Conservation (phyloP, 2,797 vertebrate genomes). For the Tapera naevia region DNA sequence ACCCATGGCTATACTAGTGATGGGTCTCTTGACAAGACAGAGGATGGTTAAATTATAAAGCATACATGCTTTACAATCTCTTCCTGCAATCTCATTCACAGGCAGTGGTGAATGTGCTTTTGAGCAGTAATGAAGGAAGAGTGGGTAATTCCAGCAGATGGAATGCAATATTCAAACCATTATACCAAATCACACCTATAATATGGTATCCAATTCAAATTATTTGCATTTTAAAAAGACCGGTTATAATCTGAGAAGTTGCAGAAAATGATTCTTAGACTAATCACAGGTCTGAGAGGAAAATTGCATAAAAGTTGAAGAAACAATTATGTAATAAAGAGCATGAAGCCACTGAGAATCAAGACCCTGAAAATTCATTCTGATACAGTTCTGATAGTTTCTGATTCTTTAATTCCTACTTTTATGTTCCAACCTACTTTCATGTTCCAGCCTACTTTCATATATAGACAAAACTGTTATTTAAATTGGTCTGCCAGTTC, state of each 20-base stretch:
- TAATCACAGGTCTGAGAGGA: background rate
- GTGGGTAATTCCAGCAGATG: background rate
- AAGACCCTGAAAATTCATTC: background rate
- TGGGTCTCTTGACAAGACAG: background rate
- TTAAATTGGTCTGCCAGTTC: background rate
- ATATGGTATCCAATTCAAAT: background rate
- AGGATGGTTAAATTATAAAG: background rate
- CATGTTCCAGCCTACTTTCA: background rate
- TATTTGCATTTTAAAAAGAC: background rate
- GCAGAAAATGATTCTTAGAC: background rate
- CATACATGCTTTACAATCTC: background rate
- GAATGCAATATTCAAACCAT: background rate
- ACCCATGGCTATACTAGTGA: background rate
- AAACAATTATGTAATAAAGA: background rate
- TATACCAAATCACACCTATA: background rate
- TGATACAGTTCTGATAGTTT: background rate
- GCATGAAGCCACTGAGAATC: background rate
- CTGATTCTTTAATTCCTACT: background rate
- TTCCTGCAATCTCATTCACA: background rate
- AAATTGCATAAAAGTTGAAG: background rate
- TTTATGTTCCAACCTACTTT: background rate
- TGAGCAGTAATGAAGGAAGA: background rate
- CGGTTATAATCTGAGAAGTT: background rate
- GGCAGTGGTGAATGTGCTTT: background rate
- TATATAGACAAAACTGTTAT: background rate